Base-by-base conservation (phyloP, 1,140 invertebrate genomes). In the Eciton burchellii region DNA sequence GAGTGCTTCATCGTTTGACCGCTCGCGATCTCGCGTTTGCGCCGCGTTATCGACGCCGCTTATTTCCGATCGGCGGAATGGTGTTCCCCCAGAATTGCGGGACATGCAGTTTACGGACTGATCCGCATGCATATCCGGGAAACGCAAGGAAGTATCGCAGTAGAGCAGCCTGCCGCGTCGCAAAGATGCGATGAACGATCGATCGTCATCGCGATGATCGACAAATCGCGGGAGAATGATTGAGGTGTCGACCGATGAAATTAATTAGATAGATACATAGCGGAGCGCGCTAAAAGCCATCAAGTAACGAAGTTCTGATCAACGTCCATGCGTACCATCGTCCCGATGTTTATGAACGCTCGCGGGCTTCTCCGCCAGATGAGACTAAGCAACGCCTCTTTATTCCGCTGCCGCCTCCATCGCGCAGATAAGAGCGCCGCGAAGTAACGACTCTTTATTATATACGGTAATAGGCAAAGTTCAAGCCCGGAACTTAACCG, bases 391-490 rank as follows among this genome's bases (percentile, higher is more conserved):
- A 74, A 41, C 85, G 84, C 81, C 88, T 89, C 83, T 89, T 89
- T 89, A 89, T 89, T 89, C 87, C 68, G 84, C 87, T 66, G 66
- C 60, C 82, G 52, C 82, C 72, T 85, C 83, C 73, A 68, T 60
- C 79, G 45, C 71, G 68, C 29, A 89, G 88, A 89, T 89, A 89
- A 89, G 88, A 89, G 59, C 77, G 72, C 82, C 79, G 72, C 84
- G 84, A 82, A 83, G 88, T 89, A 88, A 89, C 84, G 88, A 71
- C 77, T 81, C 88, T 89, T 89, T 89, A 89, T 89, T 89, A 89
- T 89, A 86, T 89, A 89, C 88, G 76, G 66, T 89, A 89, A 89
- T 87, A 87, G 85, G 83, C 83, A 70, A 89, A 89, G 85, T 89
- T 89, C 76, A 88, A 88, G 86, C 83, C 63, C 76, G 83, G 57